Conservation (phyloP, 2,797 vertebrate genomes). For the Lepidocolaptes lacrymiger region DNA sequence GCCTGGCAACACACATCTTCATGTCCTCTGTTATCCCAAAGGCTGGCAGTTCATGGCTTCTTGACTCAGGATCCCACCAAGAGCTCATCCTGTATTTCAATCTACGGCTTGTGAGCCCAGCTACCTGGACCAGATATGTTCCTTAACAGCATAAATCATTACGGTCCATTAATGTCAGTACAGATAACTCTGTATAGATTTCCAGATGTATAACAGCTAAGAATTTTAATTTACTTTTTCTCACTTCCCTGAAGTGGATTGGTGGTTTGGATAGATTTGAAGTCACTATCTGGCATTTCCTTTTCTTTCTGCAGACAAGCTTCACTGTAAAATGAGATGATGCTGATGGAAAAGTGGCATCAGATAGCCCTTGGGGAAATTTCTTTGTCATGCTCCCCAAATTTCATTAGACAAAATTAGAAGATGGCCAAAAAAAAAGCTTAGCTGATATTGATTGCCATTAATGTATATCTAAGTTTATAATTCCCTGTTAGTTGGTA, state of each 20-base stretch:
- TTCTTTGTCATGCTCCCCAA: not conserved
- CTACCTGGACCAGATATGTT: not conserved
- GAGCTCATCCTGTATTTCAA: not conserved
- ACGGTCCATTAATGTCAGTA: not conserved
- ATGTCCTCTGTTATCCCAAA: not conserved
- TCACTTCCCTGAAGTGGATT: not conserved
- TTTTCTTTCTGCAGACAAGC: not conserved
- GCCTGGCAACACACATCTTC: not conserved
- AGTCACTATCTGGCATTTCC: not conserved
- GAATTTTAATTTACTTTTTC: not conserved
- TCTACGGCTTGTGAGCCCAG: not conserved
- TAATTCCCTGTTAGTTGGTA: not conserved
- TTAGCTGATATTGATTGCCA: not conserved
- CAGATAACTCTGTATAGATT: not conserved
- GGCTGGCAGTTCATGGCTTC: rapidly evolving
- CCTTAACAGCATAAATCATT: not conserved
- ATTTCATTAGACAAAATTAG: slow-evolving; percentile 10
- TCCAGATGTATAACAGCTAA: not conserved
- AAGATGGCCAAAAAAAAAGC: rapidly evolving
- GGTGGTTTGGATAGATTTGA: not conserved
- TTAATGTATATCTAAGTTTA: not conserved
- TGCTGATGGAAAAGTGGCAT: not conserved
- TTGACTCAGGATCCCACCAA: not conserved
- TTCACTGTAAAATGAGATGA: not conserved
- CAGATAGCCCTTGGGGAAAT: not conserved